Conservation (phyloP, 2,797 vertebrate species). For the Acipenser oxyrinchus region DNA sequence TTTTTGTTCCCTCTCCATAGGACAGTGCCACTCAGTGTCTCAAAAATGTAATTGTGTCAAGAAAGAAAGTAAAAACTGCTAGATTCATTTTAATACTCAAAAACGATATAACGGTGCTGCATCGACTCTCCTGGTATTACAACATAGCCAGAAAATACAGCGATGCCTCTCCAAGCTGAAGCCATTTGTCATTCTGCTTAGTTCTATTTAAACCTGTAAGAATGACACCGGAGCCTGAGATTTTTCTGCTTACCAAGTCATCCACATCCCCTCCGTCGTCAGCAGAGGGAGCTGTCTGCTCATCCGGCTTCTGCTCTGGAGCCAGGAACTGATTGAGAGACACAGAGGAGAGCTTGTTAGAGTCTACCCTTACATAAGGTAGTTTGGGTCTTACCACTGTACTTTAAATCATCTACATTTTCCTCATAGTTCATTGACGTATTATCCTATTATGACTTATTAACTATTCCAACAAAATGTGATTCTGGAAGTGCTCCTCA, state of each 20-base stretch:
- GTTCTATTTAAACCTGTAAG: too few relatives aligned
- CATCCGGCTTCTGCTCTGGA: constrained; percentile 55
- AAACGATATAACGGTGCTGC: background rate
- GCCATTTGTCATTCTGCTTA: background rate
- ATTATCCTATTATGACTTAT: background rate
- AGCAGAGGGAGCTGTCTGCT: constrained; percentile 29
- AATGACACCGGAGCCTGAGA: too few relatives aligned
- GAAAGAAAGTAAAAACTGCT: constrained; percentile 10
- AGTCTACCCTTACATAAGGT: background rate
- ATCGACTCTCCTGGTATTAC: background rate
- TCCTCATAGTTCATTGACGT: background rate
- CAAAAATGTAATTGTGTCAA: background rate
- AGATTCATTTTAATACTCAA: background rate
- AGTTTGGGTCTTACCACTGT: background rate
- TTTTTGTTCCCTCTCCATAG: too few relatives aligned
- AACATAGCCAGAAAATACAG: background rate
- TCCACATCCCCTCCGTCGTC: constrained; percentile 84
- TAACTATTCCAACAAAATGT: background rate
- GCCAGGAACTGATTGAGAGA: constrained; percentile 69
- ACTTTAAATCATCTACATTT: background rate
- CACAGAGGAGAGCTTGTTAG: constrained; percentile 19
- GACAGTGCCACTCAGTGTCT: too few relatives aligned
- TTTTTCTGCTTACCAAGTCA: constrained; percentile 71
- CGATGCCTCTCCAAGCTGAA: background rate
- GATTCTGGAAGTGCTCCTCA: background rate